Conservation (phyloP, 2,113 vertebrate species). For the Thamnaconus septentrionalis region DNA sequence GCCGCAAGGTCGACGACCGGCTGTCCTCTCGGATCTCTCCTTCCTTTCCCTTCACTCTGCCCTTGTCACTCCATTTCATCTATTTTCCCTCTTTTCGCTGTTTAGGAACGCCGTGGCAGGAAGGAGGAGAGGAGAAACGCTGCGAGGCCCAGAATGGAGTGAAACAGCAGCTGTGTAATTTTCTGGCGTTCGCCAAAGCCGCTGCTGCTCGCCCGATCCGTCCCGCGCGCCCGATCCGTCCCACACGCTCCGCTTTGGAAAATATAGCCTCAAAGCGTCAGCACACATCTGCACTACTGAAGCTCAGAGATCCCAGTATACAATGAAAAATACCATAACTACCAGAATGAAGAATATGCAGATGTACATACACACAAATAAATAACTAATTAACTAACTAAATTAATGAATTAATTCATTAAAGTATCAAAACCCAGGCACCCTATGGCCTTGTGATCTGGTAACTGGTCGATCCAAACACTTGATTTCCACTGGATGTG, state of each 20-base stretch:
- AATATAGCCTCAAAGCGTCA: slow-evolving; percentile 50
- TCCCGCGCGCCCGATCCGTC: slow-evolving; percentile 33
- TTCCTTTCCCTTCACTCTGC: slow-evolving; percentile 17
- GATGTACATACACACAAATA: not conserved
- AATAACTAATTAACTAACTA: no score
- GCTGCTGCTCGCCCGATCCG: slow-evolving; percentile 27
- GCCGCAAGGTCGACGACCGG: slow-evolving; percentile 56
- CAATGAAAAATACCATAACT: slow-evolving; percentile 6
- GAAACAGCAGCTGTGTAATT: slow-evolving; percentile 30
- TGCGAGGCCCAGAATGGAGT: no score
- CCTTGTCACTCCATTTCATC: slow-evolving; percentile 23
- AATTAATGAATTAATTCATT: no score
- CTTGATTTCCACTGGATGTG: no score
- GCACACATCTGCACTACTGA: slow-evolving; percentile 34
- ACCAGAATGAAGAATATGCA: not conserved
- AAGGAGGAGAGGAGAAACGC: slow-evolving; percentile 7
- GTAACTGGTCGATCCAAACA: no score
- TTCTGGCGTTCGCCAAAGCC: slow-evolving; percentile 36
- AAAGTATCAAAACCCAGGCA: no score
- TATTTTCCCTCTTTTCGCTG: slow-evolving; percentile 4
- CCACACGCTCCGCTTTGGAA: slow-evolving; percentile 35
- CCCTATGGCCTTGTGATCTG: no score
- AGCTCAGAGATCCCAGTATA: slow-evolving; percentile 34
- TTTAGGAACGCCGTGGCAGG: slow-evolving; percentile 23
- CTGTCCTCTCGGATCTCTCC: slow-evolving; percentile 38